Percentiles rank a stretch among this genome's conserved stretches.
These are phyloP conservation scores for Hemaris fuciformis DNA, from an alignment of 2,888 invertebrate species.

Conservation along the genomic window DNA sequence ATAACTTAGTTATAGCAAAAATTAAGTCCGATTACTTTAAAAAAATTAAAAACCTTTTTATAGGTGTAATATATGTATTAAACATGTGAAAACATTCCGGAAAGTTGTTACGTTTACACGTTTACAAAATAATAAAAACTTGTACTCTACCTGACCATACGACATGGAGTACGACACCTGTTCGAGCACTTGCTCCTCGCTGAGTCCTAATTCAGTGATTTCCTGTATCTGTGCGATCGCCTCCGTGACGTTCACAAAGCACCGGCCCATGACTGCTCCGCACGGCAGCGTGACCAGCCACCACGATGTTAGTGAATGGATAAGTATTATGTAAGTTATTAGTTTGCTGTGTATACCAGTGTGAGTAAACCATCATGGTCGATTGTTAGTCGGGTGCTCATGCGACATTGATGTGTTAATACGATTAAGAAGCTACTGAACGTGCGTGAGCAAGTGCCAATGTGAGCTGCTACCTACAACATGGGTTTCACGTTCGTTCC, in stretches of 20 bases:
- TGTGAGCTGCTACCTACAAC: slow-evolving; percentile 61
- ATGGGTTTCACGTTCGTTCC: slow-evolving; percentile 63
- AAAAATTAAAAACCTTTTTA: no score
- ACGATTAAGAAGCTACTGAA: slow-evolving; percentile 16
- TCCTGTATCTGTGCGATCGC: slow-evolving; percentile 34
- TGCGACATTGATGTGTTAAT: slow-evolving; percentile 25
- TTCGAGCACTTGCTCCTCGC: slow-evolving; percentile 43
- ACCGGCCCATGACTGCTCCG: slow-evolving; percentile 67
- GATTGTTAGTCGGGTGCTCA: slow-evolving; percentile 24
- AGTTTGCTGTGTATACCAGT: neutral
- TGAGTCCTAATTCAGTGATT: slow-evolving; percentile 31
- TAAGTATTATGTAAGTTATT: slow-evolving; percentile 15
- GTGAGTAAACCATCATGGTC: neutral
- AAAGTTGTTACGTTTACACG: neutral
- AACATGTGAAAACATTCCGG: no score
- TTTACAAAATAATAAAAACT: neutral
- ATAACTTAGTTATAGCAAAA: no score
- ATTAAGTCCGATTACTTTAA: no score
- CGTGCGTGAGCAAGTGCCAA: neutral
- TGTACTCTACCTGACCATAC: slow-evolving; percentile 58
- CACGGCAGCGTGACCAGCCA: slow-evolving; percentile 33
- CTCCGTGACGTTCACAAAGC: slow-evolving; percentile 60
- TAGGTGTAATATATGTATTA: no score
- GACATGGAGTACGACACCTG: slow-evolving; percentile 51
- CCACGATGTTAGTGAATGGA: slow-evolving; percentile 33